Evolutionary conservation across 2,113 vertebrate genomes (phyloP), one percentile per base, ranked within the genome.

Genomic region (Mobula hypostoma): DNA sequence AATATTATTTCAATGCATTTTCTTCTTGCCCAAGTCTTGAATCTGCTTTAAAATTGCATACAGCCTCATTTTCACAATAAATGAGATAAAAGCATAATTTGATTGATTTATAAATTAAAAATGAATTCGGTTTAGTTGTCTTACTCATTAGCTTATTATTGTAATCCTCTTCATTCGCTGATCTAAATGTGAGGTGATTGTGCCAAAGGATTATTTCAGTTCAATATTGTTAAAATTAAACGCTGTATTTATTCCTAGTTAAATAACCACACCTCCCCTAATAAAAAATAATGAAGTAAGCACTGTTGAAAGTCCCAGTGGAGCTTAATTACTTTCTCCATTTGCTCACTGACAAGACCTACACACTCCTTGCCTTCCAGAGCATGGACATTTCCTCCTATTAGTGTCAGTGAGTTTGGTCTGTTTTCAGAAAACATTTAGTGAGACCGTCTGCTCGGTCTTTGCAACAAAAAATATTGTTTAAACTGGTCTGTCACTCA

Each of bases 381-480:
- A 58, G 82, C 48, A 85, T 27, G 48, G 48, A 85, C 48, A 58
- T 58, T 85, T 85, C 82, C 48, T 58, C 48, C 7, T 3, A 83
- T 83, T 27, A 27, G 40, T 27, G 40, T 58, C 82, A 56, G 40
- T 56, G 24, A 7, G 80, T 7, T 24, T 83, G 7, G 21, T 58
- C 48, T 85, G 48, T 85, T 58, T 85, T 85, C 82, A 85, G 40
- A 85, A 48, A 85, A 85, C 82, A 83, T 83, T 85, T 27, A 85
- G 24, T 8, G 19, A 58, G 2, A 58, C 82, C 24, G 8, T 85
- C 40, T 40, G 40, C 82, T 85, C 21, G 12, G 48, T 85, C 82
- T 7, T 48, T 83, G n/a, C 14, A 21, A 83, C 48, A 56, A 83
- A 79, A 83, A 83, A 40, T 24, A 83, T 7, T 15, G 14, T 19